Base-by-base conservation (phyloP, 1,140 invertebrate species). In the Cephus cinctus region DNA sequence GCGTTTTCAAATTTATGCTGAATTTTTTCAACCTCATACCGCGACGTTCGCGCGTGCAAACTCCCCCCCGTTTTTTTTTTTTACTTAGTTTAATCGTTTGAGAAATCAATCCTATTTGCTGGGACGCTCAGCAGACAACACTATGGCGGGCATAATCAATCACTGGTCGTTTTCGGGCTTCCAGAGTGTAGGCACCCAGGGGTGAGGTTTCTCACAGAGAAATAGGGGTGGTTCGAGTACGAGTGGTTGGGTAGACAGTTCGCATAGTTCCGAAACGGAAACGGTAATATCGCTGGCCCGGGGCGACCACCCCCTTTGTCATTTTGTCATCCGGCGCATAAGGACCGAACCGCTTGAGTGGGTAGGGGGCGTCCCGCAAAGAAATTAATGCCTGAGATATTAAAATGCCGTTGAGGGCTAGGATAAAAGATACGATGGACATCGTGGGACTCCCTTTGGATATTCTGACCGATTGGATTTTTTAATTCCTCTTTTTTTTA, bases 101-200 rank as follows among this genome's bases (percentile, higher is more conserved):
- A n/a, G n/a, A n/a, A n/a, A n/a, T n/a, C n/a, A n/a, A n/a, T n/a
- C n/a, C n/a, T n/a, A n/a, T n/a, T n/a, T n/a, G n/a, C n/a, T n/a
- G n/a, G n/a, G n/a, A n/a, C n/a, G n/a, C n/a, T n/a, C n/a, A n/a
- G n/a, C 50, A 59, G 69, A 67, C 67, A 65, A 73, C 73, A 73
- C 67, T 68, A 59, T 62, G 58, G 56, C 52, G 59, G 52, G 69
- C 61, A 68, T 75, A 75, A 76, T 76, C 72, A 76, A 74, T 76
- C 73, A 76, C 65, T 56, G 55, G 51, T 49, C 58, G 50, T 59
- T 61, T 59, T 56, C 50, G 57, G 51, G 43, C n/a, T n/a, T n/a
- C n/a, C n/a, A 41, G 56, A 47, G 50, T 45, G 36, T 43, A 50
- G 31, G 38, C 15, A 41, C 20, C 32, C 12, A 11, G 20, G 19